phyloP scores from a whole-genome alignment of 2,888 invertebrate genomes.

The Meteorus cinctellus region DNA sequence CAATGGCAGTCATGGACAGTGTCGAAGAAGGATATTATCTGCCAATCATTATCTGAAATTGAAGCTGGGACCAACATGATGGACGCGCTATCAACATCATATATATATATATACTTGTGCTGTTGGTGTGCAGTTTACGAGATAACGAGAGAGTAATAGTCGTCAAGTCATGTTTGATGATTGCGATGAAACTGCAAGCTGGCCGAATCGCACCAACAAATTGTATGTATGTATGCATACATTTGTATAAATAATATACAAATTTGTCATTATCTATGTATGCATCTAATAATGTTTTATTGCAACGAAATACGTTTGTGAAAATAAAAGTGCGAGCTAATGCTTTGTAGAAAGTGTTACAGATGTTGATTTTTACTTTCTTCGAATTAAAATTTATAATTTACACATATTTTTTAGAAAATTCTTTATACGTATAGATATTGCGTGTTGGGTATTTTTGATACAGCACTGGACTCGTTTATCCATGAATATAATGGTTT shows the following conservation, averaged over 20 bases:
- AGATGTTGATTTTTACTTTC: slow-evolving; percentile 18
- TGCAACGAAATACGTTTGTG: slow-evolving; percentile 47
- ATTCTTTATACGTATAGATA: neutral
- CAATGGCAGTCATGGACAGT: slow-evolving; percentile 12
- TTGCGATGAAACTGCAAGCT: slow-evolving; percentile 35
- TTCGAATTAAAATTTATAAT: slow-evolving; percentile 10
- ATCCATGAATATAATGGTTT: neutral
- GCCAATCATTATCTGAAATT: slow-evolving; percentile 35
- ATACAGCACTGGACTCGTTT: neutral
- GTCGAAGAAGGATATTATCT: slow-evolving; percentile 7
- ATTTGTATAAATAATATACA: too few species aligned
- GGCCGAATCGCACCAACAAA: slow-evolving; percentile 33
- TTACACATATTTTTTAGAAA: neutral
- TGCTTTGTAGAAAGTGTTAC: slow-evolving; percentile 52
- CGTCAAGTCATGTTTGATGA: slow-evolving; percentile 42
- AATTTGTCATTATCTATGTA: neutral
- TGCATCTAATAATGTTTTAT: slow-evolving; percentile 2
- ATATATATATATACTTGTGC: neutral
- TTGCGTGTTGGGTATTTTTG: neutral
- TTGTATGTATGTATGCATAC: slow-evolving; percentile 4
- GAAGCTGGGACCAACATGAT: neutral
- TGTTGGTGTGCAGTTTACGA: neutral
- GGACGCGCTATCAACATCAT: neutral
- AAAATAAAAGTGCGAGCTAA: slow-evolving; percentile 57
- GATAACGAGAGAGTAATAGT: slow-evolving; percentile 41